Evolutionary conservation across 2,888 invertebrate species (phyloP).

Genomic region (Allygus modestus): DNA sequence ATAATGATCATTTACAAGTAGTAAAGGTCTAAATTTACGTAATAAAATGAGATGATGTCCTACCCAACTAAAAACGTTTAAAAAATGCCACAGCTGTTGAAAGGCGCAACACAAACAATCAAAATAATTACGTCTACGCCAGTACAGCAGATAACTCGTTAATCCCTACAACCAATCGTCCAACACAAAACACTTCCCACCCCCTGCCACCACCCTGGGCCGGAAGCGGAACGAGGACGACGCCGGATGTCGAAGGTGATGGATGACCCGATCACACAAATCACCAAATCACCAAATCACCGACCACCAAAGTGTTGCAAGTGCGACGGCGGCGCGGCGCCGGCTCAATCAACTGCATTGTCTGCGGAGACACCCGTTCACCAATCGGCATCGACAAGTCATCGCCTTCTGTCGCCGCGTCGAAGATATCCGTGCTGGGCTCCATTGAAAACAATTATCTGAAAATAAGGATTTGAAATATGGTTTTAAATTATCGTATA

Average conservation of each 20-base stretch:
- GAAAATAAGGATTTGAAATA: too few species aligned
- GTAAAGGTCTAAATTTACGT: too few species aligned
- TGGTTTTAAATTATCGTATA: too few species aligned
- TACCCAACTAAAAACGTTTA: too few species aligned
- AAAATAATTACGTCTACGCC: too few species aligned
- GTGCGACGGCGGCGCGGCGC: too few species aligned
- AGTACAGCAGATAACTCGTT: neutral
- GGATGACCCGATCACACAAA: conserved; percentile 43
- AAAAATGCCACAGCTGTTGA: too few species aligned
- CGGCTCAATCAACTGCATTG: conserved; percentile 37
- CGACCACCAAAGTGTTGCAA: neutral
- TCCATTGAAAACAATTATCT: too few species aligned
- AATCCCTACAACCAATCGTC: neutral
- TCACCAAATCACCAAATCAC: conserved; percentile 22
- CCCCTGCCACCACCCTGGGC: neutral
- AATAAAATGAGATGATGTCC: too few species aligned
- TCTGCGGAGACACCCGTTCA: conserved; percentile 18
- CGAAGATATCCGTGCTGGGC: too few species aligned
- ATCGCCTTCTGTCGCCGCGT: conserved; percentile 14
- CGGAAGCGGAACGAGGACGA: conserved; percentile 16
- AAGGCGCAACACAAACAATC: too few species aligned
- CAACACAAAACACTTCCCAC: neutral
- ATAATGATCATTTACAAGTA: too few species aligned
- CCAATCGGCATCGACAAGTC: conserved; percentile 14
- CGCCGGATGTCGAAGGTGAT: conserved; percentile 26